Evolutionary conservation across 2,888 invertebrate species (phyloP).

Genomic region (Parthenolecanium corni): DNA sequence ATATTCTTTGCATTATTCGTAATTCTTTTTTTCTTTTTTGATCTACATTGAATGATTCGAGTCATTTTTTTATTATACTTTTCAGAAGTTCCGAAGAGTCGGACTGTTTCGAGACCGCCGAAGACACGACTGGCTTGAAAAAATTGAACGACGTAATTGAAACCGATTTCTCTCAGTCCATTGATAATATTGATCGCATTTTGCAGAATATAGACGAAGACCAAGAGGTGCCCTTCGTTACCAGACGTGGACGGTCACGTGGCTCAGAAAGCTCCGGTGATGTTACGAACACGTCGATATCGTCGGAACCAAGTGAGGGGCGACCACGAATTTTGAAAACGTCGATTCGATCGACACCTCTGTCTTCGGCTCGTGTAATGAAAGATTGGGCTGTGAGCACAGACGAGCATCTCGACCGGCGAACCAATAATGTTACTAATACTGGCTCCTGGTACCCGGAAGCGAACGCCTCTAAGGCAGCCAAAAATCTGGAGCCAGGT

Average conservation of each 20-base stretch:
- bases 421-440: not conserved
- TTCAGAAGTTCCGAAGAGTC: slow-evolving; percentile 1
- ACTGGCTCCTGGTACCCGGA: slow-evolving; percentile 3
- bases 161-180: slow-evolving; percentile 12
- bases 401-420: slow-evolving; percentile 11
- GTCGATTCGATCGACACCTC: not conserved
- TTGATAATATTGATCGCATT: slow-evolving; percentile 22
- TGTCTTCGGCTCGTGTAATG: not conserved
- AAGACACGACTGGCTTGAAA: not conserved
- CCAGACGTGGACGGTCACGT: slow-evolving; percentile 1
- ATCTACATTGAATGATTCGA: too few relatives aligned
- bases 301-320: not conserved
- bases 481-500: not conserved
- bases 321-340: not conserved
- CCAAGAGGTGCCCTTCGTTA: not conserved
- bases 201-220: slow-evolving; percentile 22
- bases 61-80: too few relatives aligned
- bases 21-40: not conserved
- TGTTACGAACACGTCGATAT: not conserved
- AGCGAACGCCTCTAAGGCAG: not conserved
- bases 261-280: slow-evolving; percentile 20
- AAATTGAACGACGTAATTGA: slow-evolving; percentile 5
- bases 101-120: slow-evolving; percentile 3
- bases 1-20: not conserved
- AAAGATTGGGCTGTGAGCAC: slow-evolving; percentile 17